A percentile compares a stretch with the other conserved stretches of the same genome.
Evolutionary conservation across 2,113 vertebrate genomes (phyloP).

Genomic region (Burhinus oedicnemus): DNA sequence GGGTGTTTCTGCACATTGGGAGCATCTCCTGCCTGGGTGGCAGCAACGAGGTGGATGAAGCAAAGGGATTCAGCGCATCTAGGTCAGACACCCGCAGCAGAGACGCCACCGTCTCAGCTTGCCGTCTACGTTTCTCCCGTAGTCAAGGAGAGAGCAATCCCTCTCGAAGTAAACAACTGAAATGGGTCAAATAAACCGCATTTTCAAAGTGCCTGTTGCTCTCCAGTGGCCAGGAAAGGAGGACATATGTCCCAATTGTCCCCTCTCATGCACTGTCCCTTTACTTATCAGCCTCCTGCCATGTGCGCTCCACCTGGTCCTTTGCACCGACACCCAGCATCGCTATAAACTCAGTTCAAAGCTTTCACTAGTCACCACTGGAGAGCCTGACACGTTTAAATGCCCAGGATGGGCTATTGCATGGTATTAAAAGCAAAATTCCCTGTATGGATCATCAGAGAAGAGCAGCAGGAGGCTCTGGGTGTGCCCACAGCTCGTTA

Average conservation of each 20-base stretch:
- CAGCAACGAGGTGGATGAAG: background rate
- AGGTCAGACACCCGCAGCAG: background rate
- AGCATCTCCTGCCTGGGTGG: background rate
- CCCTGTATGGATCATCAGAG: background rate
- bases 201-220: background rate
- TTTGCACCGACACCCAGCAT: background rate
- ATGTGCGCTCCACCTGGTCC: background rate
- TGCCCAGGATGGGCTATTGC: rapidly evolving
- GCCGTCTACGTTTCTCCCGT: rapidly evolving
- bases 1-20: background rate
- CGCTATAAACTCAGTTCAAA: rapidly evolving
- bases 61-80: background rate
- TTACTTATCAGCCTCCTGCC: no score
- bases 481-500: background rate
- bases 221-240: background rate
- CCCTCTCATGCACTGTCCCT: background rate
- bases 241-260: rapidly evolving
- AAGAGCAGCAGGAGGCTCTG: background rate
- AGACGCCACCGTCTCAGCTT: rapidly evolving
- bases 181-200: background rate
- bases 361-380: background rate
- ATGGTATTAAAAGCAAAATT: rapidly evolving
- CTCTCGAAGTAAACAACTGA: background rate
- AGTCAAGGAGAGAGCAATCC: background rate
- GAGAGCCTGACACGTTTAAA: background rate